Base-by-base conservation (phyloP, 2,797 vertebrate species). In the Leucoraja ocellata region DNA sequence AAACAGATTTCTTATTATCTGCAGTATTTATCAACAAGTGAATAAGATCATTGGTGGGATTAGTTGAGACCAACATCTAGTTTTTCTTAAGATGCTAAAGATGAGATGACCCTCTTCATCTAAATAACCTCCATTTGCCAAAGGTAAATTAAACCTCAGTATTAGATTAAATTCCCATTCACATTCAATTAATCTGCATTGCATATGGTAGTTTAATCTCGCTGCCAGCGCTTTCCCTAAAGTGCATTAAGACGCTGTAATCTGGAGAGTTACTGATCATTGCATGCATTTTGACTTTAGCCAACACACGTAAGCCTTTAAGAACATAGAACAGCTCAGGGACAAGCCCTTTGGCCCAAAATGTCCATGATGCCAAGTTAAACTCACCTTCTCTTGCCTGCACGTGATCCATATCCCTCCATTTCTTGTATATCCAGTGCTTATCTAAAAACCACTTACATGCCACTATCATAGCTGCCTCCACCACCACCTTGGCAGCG, bases 101-200 rank as follows among this genome's bases (percentile, higher is more conserved):
- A 21, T 28, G 81, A 88, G 61, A 21, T 88, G 65, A 68, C 14
- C 7, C n/a, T 6, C n/a, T 68, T 68, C 16, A 68, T 21, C 2
- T 32, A 68, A 68, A 63, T 32, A 18, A 28, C n/a, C 32, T 68
- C 63, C 9, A n/a, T 36, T 14, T 36, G 63, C 28, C 32, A 68
- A 88, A 88, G 1, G 2, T 86, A 68, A 65, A 88, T 88, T 23
- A 18, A 68, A 88, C 16, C 11, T 23, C 63, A 3, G 84, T 36
- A 88, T 36, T 88, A 88, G 61, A 88, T 88, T 88, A 84, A 68
- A 2, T 88, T 68, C 61, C 84, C 63, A 36, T 68, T n/a, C n/a
- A 68, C 63, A 68, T 68, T 68, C n/a, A 88, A 18, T 68, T 88
- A 88, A 88, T 32, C 14, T 65, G 61, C 63, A 36, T n/a, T 88